Conservation (phyloP, 2,888 invertebrate species). For the Leptinotarsa peninsularis region DNA sequence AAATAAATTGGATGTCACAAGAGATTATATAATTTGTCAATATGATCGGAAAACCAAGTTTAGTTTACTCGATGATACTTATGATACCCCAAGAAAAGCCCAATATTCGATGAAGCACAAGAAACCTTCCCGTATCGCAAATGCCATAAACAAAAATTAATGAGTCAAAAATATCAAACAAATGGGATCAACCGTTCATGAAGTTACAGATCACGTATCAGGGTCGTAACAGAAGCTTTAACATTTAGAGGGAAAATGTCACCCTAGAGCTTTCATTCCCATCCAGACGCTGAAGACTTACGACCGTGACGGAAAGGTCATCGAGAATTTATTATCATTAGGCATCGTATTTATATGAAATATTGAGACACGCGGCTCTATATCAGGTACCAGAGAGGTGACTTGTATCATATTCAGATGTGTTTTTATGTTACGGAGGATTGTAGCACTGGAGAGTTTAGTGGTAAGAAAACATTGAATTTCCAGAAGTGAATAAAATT, state of each 20-base stretch:
- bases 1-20: too few relatives aligned
- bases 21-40: background rate
- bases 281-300: conserved; percentile 49
- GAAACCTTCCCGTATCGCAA: conserved; percentile 2
- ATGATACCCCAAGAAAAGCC: conserved; percentile 7
- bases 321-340: conserved; percentile 56
- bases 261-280: conserved; percentile 57
- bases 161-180: conserved; percentile 61
- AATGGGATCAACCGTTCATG: conserved; percentile 60
- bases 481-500: conserved; percentile 4
- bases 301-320: conserved; percentile 55
- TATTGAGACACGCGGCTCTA: conserved; percentile 45
- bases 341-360: conserved; percentile 51
- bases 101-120: background rate
- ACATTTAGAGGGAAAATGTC: conserved; percentile 64
- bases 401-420: conserved; percentile 33
- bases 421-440: conserved; percentile 21
- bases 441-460: background rate
- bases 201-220: conserved; percentile 64
- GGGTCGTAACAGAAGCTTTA: conserved; percentile 58
- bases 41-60: background rate
- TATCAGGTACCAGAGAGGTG: conserved; percentile 32
- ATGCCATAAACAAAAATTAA: conserved; percentile 52
- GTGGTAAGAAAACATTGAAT: background rate
- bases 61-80: background rate